phyloP scores from a whole-genome alignment of 2,113 vertebrate species.

The Melospiza georgiana region DNA sequence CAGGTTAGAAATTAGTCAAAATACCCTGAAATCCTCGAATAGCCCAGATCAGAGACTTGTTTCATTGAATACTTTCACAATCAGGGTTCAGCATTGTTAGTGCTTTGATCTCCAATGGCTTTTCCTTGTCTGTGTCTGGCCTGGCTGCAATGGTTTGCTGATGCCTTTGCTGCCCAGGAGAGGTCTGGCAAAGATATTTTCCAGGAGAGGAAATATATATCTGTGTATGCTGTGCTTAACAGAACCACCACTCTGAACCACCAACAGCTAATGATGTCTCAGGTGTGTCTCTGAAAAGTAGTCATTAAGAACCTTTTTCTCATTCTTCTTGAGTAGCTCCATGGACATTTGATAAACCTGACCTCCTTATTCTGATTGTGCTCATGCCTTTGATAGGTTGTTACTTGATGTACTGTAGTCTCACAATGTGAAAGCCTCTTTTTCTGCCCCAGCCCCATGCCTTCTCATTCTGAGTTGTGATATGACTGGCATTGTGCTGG shows the following conservation, averaged over 20 bases:
- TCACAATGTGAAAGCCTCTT: neutral
- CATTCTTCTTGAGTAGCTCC: neutral
- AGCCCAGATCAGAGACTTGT: neutral
- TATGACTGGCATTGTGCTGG: neutral
- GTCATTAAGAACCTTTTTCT: neutral
- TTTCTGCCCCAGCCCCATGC: neutral
- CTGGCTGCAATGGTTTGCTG: neutral
- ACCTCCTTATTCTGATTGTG: neutral
- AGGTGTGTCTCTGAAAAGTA: neutral
- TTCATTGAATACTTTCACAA: neutral
- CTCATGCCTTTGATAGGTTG: neutral
- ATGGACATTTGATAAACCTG: neutral
- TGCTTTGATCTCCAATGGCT: neutral
- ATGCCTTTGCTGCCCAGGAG: neutral
- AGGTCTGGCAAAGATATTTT: neutral
- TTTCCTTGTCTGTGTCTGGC: neutral
- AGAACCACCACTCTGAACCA: neutral
- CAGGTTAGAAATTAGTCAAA: conserved; percentile 23
- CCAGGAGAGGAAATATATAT: neutral
- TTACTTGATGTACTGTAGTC: neutral
- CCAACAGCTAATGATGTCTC: neutral
- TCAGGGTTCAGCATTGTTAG: neutral
- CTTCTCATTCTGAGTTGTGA: neutral
- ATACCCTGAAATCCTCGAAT: conserved; percentile 14
- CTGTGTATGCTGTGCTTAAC: neutral